These are phyloP conservation scores for Wasmannia auropunctata DNA, from an alignment of 1,140 invertebrate genomes.

Conservation along the genomic window DNA sequence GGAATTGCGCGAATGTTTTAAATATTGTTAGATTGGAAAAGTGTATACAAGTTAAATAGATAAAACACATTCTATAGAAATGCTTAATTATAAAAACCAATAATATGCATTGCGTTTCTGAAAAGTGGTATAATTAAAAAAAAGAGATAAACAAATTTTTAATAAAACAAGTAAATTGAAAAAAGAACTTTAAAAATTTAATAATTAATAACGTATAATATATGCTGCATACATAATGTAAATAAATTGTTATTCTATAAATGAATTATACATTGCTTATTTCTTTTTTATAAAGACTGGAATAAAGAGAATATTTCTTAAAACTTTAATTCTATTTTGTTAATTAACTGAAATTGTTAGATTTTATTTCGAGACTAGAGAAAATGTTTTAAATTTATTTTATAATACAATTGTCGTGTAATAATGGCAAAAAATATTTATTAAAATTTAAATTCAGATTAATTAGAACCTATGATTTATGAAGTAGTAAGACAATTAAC, in stretches of 20 bases:
- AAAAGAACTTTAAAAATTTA: background rate
- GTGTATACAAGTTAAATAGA: background rate
- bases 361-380: background rate
- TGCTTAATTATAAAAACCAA: background rate
- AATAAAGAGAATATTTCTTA: background rate
- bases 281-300: background rate
- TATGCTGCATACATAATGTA: background rate
- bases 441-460: conserved; percentile 3
- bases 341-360: background rate
- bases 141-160: background rate
- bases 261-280: background rate
- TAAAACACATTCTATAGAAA: background rate
- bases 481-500: background rate
- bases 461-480: background rate
- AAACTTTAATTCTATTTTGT: background rate
- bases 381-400: background rate
- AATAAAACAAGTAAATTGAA: background rate
- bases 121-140: background rate
- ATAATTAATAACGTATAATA: background rate
- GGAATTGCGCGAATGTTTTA: background rate
- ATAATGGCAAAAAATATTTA: background rate
- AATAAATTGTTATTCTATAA: background rate
- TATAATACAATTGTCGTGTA: background rate
- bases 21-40: background rate
- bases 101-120: background rate